Base-by-base conservation (phyloP, 2,113 vertebrate species). In the Dissostichus mawsoni region DNA sequence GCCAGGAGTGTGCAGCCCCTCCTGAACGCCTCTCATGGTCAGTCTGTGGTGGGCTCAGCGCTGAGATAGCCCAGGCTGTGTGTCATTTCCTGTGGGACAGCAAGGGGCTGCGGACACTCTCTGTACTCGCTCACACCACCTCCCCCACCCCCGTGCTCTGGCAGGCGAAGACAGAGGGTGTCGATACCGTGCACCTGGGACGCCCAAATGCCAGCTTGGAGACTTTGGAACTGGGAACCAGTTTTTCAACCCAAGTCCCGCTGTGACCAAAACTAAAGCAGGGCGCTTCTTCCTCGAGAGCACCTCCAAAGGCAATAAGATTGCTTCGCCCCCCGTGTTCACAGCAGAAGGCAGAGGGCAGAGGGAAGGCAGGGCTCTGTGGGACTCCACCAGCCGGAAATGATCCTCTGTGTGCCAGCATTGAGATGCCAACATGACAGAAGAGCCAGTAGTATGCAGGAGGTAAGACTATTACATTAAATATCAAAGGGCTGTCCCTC, bases 301-400 rank as follows among this genome's bases (percentile, higher is more conserved):
- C 85, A 85, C 85, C 87, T 89, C 86, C 91, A 82, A 63, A 75
- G 90, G 90, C 89, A 89, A 82, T 87, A 88, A 92, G 84, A 93
- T 89, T 88, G 83, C 84, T 76, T 76, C 57, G 62, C 92, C 91
- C 87, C 92, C 90, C 52, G 88, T 80, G 85, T 71, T 82, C 86
- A 68, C 83, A 91, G 89, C 93, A 94, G 93, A 93, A 92, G 92
- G 91, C 77, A 85, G 88, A 94, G 92, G 92, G 93, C 92, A 92
- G 85, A 90, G 91, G 81, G 86, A 92, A 93, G 82, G 86, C 92
- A 89, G 68, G 73, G 68, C 90, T 69, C 90, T 59, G 80, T 83
- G 80, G 91, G 90, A 89, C 8, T 45, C 83, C 86, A 74, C 72
- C 80, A 79, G 78, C 88, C 92, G 93, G 91, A 94, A 93, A 93